These are phyloP conservation scores for Puntigrus tetrazona DNA, from an alignment of 2,113 vertebrate genomes.

Conservation along the genomic window DNA sequence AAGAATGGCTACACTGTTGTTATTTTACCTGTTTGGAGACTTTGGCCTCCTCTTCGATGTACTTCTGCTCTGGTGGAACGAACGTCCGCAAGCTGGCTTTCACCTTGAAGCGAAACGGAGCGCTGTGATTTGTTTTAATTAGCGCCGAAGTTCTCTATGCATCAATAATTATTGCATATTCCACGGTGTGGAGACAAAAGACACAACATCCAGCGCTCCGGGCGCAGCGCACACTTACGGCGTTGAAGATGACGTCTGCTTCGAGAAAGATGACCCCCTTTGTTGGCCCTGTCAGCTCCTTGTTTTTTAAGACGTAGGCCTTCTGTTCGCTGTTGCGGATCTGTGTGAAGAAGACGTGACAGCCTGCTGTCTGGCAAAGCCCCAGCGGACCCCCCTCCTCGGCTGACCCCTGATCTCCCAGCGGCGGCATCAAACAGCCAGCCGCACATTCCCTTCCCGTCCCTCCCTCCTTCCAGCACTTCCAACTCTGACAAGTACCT, in stretches of 20 bases:
- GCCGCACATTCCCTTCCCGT: conserved; percentile 67
- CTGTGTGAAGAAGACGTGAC: conserved; percentile 86
- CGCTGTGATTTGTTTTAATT: conserved; percentile 33
- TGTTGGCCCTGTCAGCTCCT: conserved; percentile 92
- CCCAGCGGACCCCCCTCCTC: conserved; percentile 78
- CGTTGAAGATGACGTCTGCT: conserved; percentile 95
- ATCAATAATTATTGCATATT: conserved; percentile 40
- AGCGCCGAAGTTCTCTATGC: conserved; percentile 23
- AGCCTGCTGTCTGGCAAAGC: conserved; percentile 85
- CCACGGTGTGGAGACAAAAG: background rate
- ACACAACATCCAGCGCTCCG: background rate
- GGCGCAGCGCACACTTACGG: conserved; percentile 84
- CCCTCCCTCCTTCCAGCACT: conserved; percentile 58
- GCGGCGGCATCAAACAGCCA: conserved; percentile 89
- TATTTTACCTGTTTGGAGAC: conserved; percentile 89
- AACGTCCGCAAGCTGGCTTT: conserved; percentile 91
- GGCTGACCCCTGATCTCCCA: conserved; percentile 76
- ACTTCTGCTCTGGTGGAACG: conserved; percentile 90
- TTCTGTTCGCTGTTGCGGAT: conserved; percentile 93
- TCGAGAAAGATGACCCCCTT: conserved; percentile 95
- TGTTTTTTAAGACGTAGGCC: conserved; percentile 94
- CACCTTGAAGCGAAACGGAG: conserved; percentile 74
- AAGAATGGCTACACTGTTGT: background rate
- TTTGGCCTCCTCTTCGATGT: conserved; percentile 93
- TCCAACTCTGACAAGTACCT: conserved; percentile 92